phyloP scores from a whole-genome alignment of 2,797 vertebrate species.

The Tiaroga cobitis region DNA sequence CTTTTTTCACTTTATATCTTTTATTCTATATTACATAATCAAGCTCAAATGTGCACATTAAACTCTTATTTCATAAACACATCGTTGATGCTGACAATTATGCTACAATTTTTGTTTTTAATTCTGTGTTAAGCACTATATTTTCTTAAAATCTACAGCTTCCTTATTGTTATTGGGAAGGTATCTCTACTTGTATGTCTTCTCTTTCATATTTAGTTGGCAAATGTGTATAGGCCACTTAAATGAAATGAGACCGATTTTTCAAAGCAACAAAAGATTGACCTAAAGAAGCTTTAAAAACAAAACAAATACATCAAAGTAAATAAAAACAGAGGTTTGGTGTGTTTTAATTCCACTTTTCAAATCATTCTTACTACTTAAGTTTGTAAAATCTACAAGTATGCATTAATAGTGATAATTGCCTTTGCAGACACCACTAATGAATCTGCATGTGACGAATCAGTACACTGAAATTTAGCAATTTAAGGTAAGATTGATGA shows the following conservation, averaged over 20 bases:
- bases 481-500: background rate
- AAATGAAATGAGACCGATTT: background rate
- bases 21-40: background rate
- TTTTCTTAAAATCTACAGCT: background rate
- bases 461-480: background rate
- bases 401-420: background rate
- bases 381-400: background rate
- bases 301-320: background rate
- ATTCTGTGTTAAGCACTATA: background rate
- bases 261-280: background rate
- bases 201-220: background rate
- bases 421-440: background rate
- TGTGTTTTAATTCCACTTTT: background rate
- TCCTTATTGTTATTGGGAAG: background rate
- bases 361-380: background rate
- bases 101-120: too few species aligned
- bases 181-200: background rate
- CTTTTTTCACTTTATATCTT: background rate
- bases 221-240: background rate
- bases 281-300: background rate
- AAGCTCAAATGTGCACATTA: background rate
- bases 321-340: background rate
- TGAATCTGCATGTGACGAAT: background rate
- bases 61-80: background rate
- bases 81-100: background rate